Percentiles rank a stretch among this genome's conserved stretches.
These are phyloP conservation scores for Heliconius hewitsoni DNA, from an alignment of 1,140 invertebrate genomes.

Conservation along the genomic window DNA sequence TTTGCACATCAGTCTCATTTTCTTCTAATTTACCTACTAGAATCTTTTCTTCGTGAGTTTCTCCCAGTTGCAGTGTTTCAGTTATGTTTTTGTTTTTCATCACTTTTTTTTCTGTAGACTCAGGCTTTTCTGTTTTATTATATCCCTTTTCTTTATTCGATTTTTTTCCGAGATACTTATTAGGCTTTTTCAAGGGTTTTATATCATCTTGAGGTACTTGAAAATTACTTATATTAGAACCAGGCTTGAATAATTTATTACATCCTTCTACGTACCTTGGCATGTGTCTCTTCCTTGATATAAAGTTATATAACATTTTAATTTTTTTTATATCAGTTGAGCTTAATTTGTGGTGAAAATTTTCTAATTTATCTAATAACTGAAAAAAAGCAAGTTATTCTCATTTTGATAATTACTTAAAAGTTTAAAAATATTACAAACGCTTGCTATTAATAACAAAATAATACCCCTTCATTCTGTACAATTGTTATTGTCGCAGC, in stretches of 20 bases:
- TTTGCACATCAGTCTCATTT: constrained; percentile 18
- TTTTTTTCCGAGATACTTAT: constrained; percentile 48
- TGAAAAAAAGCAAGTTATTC: background rate
- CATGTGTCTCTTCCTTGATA: constrained; percentile 41
- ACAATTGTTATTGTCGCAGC: constrained; percentile 47
- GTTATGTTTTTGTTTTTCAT: constrained; percentile 5
- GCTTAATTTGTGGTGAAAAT: constrained; percentile 41
- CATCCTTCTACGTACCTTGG: constrained; percentile 43
- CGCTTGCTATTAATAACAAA: no score
- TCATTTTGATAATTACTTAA: background rate
- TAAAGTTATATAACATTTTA: constrained; percentile 61
- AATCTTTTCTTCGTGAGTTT: background rate
- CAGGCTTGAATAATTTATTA: constrained; percentile 54
- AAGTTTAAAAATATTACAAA: background rate
- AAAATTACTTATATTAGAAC: constrained; percentile 43
- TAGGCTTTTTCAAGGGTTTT: constrained; percentile 47
- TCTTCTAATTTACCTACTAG: constrained; percentile 11
- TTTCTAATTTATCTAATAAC: background rate
- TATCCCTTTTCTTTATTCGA: background rate
- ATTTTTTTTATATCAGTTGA: constrained; percentile 60
- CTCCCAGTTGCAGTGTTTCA: background rate
- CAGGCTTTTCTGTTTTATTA: background rate
- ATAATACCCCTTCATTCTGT: background rate
- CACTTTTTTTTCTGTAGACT: constrained; percentile 20
- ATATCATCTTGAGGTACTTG: constrained; percentile 28